Evolutionary conservation across 2,113 vertebrate species (phyloP).

Genomic region (Xerus inauris): DNA sequence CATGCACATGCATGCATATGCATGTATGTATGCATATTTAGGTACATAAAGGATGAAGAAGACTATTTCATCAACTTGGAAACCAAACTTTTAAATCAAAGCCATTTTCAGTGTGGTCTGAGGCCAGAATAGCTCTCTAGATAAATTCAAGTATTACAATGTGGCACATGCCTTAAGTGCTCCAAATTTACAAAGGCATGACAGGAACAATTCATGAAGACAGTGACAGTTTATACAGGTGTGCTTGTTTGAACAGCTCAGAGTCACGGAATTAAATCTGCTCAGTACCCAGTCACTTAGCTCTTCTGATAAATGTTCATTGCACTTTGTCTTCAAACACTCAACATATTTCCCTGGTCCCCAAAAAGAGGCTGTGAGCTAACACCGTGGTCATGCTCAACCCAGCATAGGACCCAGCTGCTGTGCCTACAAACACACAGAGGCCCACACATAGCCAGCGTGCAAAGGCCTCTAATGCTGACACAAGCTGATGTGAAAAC

Average conservation of each 20-base stretch:
- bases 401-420: neutral
- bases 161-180: neutral
- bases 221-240: conserved; percentile 35
- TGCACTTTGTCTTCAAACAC: neutral
- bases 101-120: neutral
- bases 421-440: neutral
- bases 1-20: neutral
- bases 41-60: neutral
- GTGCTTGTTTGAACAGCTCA: conserved; percentile 43
- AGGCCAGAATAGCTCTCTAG: neutral
- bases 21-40: neutral
- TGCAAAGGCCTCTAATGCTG: neutral
- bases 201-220: neutral
- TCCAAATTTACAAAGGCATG: conserved; percentile 7
- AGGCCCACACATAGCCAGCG: neutral
- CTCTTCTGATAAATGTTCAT: neutral
- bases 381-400: neutral
- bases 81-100: conserved; percentile 12
- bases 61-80: neutral
- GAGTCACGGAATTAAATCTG: neutral
- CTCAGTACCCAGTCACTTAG: neutral
- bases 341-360: neutral
- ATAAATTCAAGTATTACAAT: neutral
- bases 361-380: neutral
- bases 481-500: neutral